Conservation (phyloP, 2,888 invertebrate species). For the Autographa gamma region DNA sequence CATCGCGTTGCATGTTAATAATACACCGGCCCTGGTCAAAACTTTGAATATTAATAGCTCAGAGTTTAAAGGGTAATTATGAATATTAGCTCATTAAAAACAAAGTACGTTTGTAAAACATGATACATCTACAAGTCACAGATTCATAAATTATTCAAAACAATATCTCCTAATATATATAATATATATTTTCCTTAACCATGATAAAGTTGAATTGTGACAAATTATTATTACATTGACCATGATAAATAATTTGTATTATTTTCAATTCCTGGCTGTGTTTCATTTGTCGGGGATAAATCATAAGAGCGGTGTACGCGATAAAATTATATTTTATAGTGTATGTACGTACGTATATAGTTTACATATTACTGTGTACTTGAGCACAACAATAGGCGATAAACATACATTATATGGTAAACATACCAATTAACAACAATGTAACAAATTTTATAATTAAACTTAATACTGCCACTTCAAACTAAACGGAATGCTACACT, state of each 20-base stretch:
- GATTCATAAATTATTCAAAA: no score
- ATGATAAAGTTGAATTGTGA: no score
- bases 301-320: conserved; percentile 28
- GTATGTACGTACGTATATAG: conserved; percentile 27
- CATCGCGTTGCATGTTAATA: no score
- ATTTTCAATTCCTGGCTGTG: neutral
- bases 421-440: conserved; percentile 45
- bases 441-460: conserved; percentile 37
- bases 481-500: conserved; percentile 41
- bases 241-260: neutral
- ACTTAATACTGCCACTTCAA: conserved; percentile 34
- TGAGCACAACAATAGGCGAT: conserved; percentile 46
- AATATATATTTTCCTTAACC: no score
- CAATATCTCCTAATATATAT: no score
- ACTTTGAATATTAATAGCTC: no score
- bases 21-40: no score
- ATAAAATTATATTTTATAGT: conserved; percentile 47
- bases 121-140: no score
- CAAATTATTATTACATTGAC: neutral
- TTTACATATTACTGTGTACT: conserved; percentile 27
- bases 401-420: conserved; percentile 44
- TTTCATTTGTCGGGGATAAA: conserved; percentile 19
- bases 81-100: no score
- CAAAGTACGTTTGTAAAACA: no score
- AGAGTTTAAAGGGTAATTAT: no score